phyloP scores from a whole-genome alignment of 1,140 invertebrate genomes.

The Sitophilus oryzae region DNA sequence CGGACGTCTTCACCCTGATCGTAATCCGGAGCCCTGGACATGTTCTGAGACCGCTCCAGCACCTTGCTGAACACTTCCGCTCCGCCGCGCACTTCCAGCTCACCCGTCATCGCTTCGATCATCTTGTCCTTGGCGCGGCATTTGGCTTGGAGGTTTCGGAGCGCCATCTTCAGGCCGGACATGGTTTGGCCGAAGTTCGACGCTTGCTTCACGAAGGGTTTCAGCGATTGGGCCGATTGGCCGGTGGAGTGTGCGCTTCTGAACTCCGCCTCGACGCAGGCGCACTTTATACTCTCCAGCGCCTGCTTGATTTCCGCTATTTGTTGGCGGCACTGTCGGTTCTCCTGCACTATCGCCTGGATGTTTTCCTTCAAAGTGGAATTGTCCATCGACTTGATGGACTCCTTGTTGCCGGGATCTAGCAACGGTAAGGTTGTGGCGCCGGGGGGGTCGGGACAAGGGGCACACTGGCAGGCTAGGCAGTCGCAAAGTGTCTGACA shows the following conservation, averaged over 20 bases:
- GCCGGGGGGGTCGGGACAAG: slow-evolving; percentile 5
- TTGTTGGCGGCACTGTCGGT: slow-evolving; percentile 23
- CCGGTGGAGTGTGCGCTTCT: slow-evolving; percentile 14
- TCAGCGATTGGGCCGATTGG: not conserved
- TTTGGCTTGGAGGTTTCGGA: slow-evolving; percentile 33
- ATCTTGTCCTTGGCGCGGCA: slow-evolving; percentile 36
- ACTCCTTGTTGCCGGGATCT: not conserved
- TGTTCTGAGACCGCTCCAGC: slow-evolving; percentile 8
- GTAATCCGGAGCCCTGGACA: slow-evolving; percentile 12
- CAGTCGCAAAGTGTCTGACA: slow-evolving; percentile 6
- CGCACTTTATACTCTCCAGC: slow-evolving; percentile 29
- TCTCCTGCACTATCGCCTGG: slow-evolving; percentile 22
- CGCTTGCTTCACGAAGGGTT: slow-evolving; percentile 27
- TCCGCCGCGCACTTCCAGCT: slow-evolving; percentile 27
- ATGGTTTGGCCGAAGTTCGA: slow-evolving; percentile 27
- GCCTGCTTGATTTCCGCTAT: slow-evolving; percentile 27
- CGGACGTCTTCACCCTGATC: slow-evolving; percentile 25
- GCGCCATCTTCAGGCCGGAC: slow-evolving; percentile 33
- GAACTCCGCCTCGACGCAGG: slow-evolving; percentile 28
- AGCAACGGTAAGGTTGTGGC: not conserved
- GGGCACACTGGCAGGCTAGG: slow-evolving; percentile 8
- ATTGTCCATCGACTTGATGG: slow-evolving; percentile 17
- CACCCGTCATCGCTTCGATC: slow-evolving; percentile 32
- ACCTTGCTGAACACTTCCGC: slow-evolving; percentile 27
- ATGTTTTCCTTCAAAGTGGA: slow-evolving; percentile 20